Base-by-base conservation (phyloP, 2,888 invertebrate genomes). In the Fragum sueziense region DNA sequence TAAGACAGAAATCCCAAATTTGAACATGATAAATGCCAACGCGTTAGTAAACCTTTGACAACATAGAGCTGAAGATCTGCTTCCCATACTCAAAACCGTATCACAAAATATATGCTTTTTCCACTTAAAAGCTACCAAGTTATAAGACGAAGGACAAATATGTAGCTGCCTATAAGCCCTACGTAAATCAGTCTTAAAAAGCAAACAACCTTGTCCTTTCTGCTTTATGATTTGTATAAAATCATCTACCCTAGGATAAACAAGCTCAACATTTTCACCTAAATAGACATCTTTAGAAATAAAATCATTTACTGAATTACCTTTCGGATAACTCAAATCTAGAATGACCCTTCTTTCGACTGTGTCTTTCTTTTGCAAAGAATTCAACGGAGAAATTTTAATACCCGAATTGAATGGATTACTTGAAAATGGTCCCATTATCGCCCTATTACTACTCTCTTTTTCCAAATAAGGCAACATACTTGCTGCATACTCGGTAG, bases 11-110 rank as follows among this genome's bases (percentile, higher is more conserved):
- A 65, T 33, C 37, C 65, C 65, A 37, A 65, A 41, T 37, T 41
- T 65, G 27, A 33, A 65, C 65, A 65, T 37, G 1, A 65, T 65
- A 25, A 41, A 65, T 25, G 65, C n/a, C 2, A 65, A 25, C 22
- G 65, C 65, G n/a, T 65, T 65, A n/a, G 65, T 37, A 34, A 65
- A 34, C 17, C 65, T 20, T 22, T 65, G 65, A 37, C 37, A 65
- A n/a, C 37, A 41, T 7, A 41, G 22, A 1, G 65, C 65, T 9
- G 65, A 34, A 29, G 34, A 33, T 17, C 34, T 27, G 27, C 37
- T 34, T 17, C 65, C 65, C 65, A 65, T 41, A 65, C 65, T 65
- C 1, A 65, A 22, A 6, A 65, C 37, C 4, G 34, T 33, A 65
- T 65, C 65, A 31, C 33, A 31, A 22, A 65, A 65, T 17, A 41